Base-by-base conservation (phyloP, 2,113 vertebrate species). In the Leptosomus discolor region DNA sequence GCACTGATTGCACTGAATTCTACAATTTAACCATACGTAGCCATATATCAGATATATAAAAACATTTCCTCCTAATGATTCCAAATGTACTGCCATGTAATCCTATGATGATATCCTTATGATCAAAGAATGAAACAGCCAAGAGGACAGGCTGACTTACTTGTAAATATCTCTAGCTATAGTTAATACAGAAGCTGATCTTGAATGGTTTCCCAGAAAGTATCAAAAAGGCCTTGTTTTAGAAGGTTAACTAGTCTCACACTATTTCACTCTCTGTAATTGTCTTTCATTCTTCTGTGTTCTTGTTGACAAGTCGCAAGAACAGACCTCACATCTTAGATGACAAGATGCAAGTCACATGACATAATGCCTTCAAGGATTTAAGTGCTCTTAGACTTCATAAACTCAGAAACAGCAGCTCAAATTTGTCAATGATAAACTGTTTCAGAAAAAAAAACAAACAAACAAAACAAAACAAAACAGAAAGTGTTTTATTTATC, bases 221-320 rank as follows among this genome's bases (percentile, higher is more conserved):
- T 75, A 96, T 56, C 60, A 80, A 92, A 97, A 85, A 48, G 43
- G 3, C 15, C 27, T 70, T 86, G 29, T 70, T 95, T 97, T 86
- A 73, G 75, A 70, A 97, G 84, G 63, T 67, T 95, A 93, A 88
- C 65, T 91, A 71, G 63, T 83, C n/a, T 76, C 84, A 84, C 24
- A 81, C 43, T 94, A 90, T 80, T 90, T 86, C 29, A 73, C 41
- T 97, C 78, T 91, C 92, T 94, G 94, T 94, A 98, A 95, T 92
- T 95, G 84, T 92, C 88, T 97, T 91, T 96, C 94, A 86, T 97
- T 96, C 86, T 79, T 97, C 93, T 48, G 45, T 67, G 51, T 69
- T 65, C 34, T 81, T 77, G 23, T 54, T 90, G 22, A 76, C 65
- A 67, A 79, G 56, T 93, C 84, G 83, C 75, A 97, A 96, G 91